Base-by-base conservation (phyloP, 2,113 vertebrate species). In the Rhagologus leucostigma region DNA sequence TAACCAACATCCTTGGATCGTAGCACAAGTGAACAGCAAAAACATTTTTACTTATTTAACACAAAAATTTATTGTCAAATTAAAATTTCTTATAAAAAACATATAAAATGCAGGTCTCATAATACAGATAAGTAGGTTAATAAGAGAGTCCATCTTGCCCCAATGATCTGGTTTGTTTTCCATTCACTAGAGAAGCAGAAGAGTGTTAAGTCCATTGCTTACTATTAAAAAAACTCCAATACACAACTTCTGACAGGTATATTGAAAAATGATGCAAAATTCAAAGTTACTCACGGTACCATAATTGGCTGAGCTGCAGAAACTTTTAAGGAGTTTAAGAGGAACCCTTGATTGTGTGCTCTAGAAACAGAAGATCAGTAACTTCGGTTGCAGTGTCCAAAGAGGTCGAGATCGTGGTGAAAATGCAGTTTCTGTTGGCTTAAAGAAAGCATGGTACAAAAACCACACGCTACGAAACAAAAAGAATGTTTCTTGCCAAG, bases 11-110 rank as follows among this genome's bases (percentile, higher is more conserved):
- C 39, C 35, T 44, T 65, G 27, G 30, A 56, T 76, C 8, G 8
- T 3, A 69, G 47, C 30, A 65, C 29, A 91, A 53, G 11, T 19
- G 13, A 90, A 32, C 17, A 87, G 27, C 53, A 94, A 70, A 62
- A 62, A 13, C 12, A 41, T 52, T 69, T 87, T 81, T 21, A 71
- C 33, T 42, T 37, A 69, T 24, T 57, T 57, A 56, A 29, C 13
- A 92, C 4, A 33, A 7, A 56, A 67, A 2, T 97, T 95, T 96
- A 96, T 96, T 96, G 20, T 49, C 14, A 87, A 64, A 55, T 56
- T n/a, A 33, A 59, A 49, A 1, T 9, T n/a, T 32, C 16, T 70
- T n/a, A 44, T 33, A 93, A 11, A 81, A 91, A 89, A 74, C 37
- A 63, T 56, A 79, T 2, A 84, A 76, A 89, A 65, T 33, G 15